These are phyloP conservation scores for Toxotes jaculatrix DNA, from an alignment of 2,113 vertebrate genomes.

Conservation along the genomic window DNA sequence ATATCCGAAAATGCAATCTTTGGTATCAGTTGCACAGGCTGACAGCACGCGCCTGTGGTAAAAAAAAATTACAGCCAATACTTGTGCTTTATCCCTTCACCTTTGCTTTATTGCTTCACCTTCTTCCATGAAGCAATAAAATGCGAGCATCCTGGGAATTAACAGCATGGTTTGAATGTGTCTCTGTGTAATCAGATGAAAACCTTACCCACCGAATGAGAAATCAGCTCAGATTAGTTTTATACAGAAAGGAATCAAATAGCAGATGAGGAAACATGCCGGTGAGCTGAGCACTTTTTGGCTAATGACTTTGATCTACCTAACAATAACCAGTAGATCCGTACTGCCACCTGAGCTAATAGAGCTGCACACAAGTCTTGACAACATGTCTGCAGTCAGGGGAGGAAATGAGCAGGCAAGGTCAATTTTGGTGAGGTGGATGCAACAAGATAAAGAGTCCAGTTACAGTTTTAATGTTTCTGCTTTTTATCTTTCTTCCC, in stretches of 20 bases:
- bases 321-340: neutral
- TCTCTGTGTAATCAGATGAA: neutral
- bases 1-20: neutral
- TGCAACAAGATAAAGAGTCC: neutral
- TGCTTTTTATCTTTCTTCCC: no score
- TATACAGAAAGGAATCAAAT: neutral
- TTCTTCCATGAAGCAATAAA: neutral
- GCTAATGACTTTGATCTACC: neutral
- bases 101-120: neutral
- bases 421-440: neutral
- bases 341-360: neutral
- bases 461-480: neutral
- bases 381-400: neutral
- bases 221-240: neutral
- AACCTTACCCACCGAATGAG: neutral
- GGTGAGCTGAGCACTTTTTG: neutral
- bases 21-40: neutral
- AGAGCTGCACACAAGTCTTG: neutral
- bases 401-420: neutral
- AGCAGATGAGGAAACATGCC: neutral
- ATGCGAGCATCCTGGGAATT: neutral
- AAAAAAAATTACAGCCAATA: no score
- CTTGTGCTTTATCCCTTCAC: neutral
- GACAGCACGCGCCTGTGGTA: neutral
- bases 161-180: no score